Base-by-base conservation (phyloP, 1,140 invertebrate species). In the Drosophila elegans region DNA sequence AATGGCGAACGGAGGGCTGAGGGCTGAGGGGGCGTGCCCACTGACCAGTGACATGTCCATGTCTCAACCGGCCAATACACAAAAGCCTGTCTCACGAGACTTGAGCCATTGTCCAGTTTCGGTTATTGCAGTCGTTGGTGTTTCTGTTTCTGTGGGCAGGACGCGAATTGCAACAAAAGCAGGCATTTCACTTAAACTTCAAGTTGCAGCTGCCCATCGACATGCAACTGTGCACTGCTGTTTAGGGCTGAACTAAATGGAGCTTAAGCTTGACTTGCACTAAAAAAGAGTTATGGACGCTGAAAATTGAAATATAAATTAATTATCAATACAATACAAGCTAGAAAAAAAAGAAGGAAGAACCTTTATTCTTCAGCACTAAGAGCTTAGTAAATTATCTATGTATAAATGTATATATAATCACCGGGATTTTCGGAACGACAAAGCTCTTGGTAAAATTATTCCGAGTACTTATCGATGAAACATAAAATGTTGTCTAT, bases 1-100 rank as follows among this genome's bases (percentile, higher is more conserved):
- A 60, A 44, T 13, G 0, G 16, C 16, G 51, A 13, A 29, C 21
- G 59, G 53, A 34, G 36, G 66, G 48, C 13, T 39, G 53, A 34
- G 36, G 66, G 48, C 13, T 39, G 38, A 46, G 52, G 79, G 76
- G 80, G 82, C 82, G 83, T 86, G 83, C 59, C 75, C 75, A 88
- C 55, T 83, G 82, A 83, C 75, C 79, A 88, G 83, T 83, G 82
- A 88, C 82, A 86, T 64, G 83, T 79, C 83, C 82, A 86, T 68
- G 83, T 79, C 83, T 78, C 82, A 86, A 88, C 82, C 88, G 75
- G 74, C 82, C 83, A 85, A 85, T 85, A 78, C 74, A 86, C 76
- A 78, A 78, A 78, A 66, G 80, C 69, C 82, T 60, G 60, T 81
- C 76, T 66, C 52, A 60, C 57, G 57, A 60, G 78, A 64, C 39